These are phyloP conservation scores for Psilopsiagon aurifrons DNA, from an alignment of 2,113 vertebrate species.

Conservation along the genomic window DNA sequence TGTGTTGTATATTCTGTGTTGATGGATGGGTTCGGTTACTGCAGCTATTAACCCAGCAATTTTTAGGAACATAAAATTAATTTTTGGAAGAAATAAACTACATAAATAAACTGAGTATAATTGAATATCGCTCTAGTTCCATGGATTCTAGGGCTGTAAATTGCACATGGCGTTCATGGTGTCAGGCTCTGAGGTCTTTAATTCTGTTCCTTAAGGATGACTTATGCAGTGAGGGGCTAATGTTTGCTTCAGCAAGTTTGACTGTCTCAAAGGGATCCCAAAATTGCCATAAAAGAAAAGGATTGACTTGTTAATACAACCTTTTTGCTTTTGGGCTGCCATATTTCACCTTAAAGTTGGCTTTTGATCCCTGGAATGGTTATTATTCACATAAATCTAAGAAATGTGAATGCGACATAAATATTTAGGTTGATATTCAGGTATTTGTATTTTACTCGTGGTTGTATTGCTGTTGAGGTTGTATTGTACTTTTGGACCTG, in stretches of 20 bases:
- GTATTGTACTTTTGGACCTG: neutral
- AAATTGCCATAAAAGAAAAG: neutral
- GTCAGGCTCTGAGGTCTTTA: conserved; percentile 24
- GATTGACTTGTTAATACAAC: neutral
- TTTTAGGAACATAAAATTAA: conserved; percentile 30
- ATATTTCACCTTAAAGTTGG: neutral
- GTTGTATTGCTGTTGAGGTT: neutral
- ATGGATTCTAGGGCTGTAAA: conserved; percentile 54
- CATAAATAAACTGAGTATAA: conserved; percentile 39
- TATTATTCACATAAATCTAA: neutral
- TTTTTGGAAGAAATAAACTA: conserved; percentile 8
- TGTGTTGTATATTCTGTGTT: neutral
- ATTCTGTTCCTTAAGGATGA: conserved; percentile 43
- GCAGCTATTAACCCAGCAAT: conserved; percentile 4
- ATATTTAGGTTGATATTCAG: neutral
- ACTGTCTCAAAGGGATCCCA: neutral
- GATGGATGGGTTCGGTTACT: neutral
- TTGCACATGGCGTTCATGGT: neutral
- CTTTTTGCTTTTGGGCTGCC: neutral
- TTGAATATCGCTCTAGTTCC: neutral
- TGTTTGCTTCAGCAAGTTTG: neutral
- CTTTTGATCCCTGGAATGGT: neutral
- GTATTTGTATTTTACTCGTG: neutral
- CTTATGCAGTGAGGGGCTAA: neutral
- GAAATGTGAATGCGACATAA: neutral